Percentiles rank a stretch among this genome's conserved stretches.
Conservation (phyloP, 1,140 invertebrate genomes). For the Cotesia vestalis region DNA sequence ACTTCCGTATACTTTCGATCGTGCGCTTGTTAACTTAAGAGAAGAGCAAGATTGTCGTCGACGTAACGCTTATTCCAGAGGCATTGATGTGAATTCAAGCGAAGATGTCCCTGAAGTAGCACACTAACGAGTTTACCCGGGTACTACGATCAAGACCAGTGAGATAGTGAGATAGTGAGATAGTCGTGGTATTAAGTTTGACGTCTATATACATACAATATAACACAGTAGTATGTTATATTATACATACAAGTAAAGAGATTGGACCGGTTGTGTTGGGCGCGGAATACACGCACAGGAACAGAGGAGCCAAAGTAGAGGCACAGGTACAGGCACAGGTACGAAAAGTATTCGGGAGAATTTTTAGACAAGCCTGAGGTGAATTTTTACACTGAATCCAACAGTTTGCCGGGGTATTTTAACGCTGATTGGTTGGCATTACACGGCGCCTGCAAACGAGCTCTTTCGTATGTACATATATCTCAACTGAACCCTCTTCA, state of each 20-base stretch:
- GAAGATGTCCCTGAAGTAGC: constrained; percentile 25
- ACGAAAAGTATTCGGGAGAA: no score
- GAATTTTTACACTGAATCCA: background rate
- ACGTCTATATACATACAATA: background rate
- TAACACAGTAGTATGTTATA: background rate
- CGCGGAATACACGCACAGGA: no score
- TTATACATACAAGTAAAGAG: background rate
- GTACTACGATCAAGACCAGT: background rate
- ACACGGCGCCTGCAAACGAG: constrained; percentile 6
- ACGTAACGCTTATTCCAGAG: background rate
- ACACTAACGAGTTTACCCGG: constrained; percentile 21
- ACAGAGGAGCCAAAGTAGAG: background rate
- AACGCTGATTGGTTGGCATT: constrained; percentile 9
- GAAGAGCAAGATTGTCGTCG: no score
- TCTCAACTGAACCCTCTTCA: constrained; percentile 1
- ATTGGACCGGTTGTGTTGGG: background rate
- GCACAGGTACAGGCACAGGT: no score
- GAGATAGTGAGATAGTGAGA: background rate
- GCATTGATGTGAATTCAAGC: constrained; percentile 23
- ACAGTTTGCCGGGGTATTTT: constrained; percentile 4
- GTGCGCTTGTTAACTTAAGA: no score
- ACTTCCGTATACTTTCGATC: no score
- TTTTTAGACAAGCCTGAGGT: background rate
- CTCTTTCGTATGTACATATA: constrained; percentile 7
- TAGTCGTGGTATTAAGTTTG: background rate